phyloP scores from a whole-genome alignment of 1,140 invertebrate genomes.

The Calliphora vicina region DNA sequence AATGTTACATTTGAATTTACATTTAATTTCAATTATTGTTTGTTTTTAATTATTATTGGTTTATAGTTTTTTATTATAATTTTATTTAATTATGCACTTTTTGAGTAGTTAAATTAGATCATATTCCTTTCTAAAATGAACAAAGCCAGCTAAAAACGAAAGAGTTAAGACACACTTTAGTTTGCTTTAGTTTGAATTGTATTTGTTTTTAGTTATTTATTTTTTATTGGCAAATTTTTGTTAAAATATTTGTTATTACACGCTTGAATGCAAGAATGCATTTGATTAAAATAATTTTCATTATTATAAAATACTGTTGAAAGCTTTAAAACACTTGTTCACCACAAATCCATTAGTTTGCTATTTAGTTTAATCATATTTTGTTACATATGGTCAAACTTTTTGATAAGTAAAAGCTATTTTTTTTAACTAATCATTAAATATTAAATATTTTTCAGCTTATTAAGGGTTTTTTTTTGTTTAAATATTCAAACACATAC shows the following conservation, averaged over 20 bases:
- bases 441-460: no score
- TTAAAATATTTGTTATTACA: not conserved
- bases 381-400: not conserved
- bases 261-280: conserved; percentile 6
- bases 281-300: not conserved
- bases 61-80: not conserved
- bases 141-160: not conserved
- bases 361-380: not conserved
- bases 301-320: not conserved
- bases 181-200: not conserved
- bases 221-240: not conserved
- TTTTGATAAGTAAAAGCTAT: not conserved
- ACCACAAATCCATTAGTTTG: not conserved
- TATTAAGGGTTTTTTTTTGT: no score
- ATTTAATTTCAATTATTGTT: not conserved
- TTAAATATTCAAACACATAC: no score
- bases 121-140: not conserved
- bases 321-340: not conserved
- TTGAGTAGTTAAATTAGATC: not conserved
- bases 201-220: not conserved
- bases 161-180: conserved; percentile 20
- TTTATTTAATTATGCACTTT: not conserved
- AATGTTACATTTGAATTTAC: not conserved
- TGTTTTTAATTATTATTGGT: not conserved
- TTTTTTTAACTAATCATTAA: not conserved